phyloP scores from a whole-genome alignment of 2,888 invertebrate genomes.

The Leucania comma region DNA sequence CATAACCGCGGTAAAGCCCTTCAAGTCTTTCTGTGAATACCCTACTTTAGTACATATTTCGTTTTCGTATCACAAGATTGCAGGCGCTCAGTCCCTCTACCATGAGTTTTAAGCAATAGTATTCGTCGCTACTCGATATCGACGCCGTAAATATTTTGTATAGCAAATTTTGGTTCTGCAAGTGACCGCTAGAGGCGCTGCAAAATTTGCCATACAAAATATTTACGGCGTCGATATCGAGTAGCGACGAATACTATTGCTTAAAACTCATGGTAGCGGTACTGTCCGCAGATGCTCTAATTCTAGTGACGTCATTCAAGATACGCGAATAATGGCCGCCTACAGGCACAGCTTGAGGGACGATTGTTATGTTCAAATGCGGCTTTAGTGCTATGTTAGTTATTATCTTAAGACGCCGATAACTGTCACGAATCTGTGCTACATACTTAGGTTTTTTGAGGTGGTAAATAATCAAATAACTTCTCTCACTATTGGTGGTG shows the following conservation, averaged over 20 bases:
- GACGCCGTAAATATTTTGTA: no score
- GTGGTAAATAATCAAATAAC: no score
- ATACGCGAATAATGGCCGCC: constrained; percentile 68
- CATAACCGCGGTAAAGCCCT: not conserved
- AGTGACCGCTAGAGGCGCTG: no score
- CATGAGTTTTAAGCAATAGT: no score
- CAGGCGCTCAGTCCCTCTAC: constrained; percentile 68
- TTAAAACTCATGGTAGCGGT: no score
- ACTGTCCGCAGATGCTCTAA: constrained; percentile 69
- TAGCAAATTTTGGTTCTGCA: no score
- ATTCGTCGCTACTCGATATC: no score
- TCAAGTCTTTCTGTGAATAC: not conserved
- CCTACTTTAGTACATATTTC: not conserved
- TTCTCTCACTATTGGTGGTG: no score
- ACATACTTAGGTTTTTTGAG: no score
- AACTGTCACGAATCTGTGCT: not conserved
- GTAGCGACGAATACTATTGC: no score
- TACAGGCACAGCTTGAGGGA: constrained; percentile 44
- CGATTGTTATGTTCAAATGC: constrained; percentile 56
- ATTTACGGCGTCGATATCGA: no score
- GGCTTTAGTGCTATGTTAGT: constrained; percentile 17
- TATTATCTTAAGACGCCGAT: not conserved
- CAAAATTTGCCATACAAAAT: no score
- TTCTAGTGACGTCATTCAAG: constrained; percentile 69
- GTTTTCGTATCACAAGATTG: constrained; percentile 72